Conservation (phyloP, 2,797 vertebrate species). For the Mormyrus proboscirostris region DNA sequence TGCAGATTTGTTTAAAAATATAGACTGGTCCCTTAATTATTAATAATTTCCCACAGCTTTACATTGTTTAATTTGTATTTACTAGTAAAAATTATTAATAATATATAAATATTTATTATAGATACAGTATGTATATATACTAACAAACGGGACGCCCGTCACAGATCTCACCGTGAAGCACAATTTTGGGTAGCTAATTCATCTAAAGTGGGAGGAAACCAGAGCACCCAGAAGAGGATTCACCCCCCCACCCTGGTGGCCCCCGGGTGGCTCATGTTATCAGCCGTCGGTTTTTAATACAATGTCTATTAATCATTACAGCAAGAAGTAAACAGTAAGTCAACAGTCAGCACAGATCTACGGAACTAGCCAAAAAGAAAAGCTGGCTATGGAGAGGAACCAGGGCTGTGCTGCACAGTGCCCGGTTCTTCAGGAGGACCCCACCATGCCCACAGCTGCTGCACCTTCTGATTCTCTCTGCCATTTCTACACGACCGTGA, state of each 20-base stretch:
- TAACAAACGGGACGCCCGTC: not conserved
- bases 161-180: not conserved
- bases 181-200: not conserved
- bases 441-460: not conserved
- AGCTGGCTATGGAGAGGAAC: not conserved
- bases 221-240: not conserved
- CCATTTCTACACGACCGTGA: not conserved
- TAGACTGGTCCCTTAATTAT: not conserved
- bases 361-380: not conserved
- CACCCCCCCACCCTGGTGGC: not conserved
- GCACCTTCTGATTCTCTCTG: not conserved
- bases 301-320: not conserved
- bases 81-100: not conserved
- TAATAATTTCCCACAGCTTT: not conserved
- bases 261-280: not conserved
- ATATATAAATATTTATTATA: not conserved
- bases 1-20: not conserved
- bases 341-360: not conserved
- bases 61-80: not conserved
- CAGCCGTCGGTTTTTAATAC: not conserved
- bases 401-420: not conserved
- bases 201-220: not conserved
- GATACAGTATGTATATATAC: too few species aligned
- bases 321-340: not conserved
- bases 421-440: not conserved